phyloP scores from a whole-genome alignment of 2,797 vertebrate species.

The Paratrypauchen microcephalus region DNA sequence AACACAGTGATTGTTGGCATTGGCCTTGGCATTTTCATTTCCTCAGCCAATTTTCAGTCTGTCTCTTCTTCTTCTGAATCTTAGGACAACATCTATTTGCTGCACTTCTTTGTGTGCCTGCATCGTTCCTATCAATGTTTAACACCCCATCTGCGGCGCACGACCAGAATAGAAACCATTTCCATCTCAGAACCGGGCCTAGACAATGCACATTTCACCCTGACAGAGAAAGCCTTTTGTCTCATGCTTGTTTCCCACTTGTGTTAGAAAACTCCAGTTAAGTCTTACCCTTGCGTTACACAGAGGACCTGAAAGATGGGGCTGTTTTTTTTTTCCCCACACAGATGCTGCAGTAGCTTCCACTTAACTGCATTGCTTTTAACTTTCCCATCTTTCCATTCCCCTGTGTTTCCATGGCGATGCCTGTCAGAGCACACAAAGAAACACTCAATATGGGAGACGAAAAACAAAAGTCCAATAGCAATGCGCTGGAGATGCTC shows the following conservation, averaged over 20 bases:
- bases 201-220: constrained; percentile 27
- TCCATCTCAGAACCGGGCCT: constrained; percentile 27
- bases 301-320: constrained; percentile 12
- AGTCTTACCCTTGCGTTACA: constrained; percentile 23
- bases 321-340: constrained; percentile 17
- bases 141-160: constrained; percentile 56
- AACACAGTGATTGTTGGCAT: background rate
- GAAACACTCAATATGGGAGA: constrained; percentile 48
- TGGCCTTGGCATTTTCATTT: background rate
- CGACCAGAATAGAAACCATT: constrained; percentile 51
- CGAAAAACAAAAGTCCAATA: constrained; percentile 27
- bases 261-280: constrained; percentile 26
- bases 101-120: constrained; percentile 22
- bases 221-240: constrained; percentile 28
- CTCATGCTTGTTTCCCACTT: constrained; percentile 13
- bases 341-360: constrained; percentile 19
- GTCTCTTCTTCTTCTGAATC: background rate
- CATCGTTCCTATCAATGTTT: constrained; percentile 61
- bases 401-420: constrained; percentile 61
- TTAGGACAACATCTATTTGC: background rate
- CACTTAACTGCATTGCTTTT: constrained; percentile 20
- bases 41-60: constrained; percentile 14
- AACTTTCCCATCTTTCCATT: constrained; percentile 53
- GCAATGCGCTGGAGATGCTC: constrained; percentile 10
- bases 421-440: constrained; percentile 58